phyloP scores from a whole-genome alignment of 2,797 vertebrate genomes.

The Poliocrania exsul region DNA sequence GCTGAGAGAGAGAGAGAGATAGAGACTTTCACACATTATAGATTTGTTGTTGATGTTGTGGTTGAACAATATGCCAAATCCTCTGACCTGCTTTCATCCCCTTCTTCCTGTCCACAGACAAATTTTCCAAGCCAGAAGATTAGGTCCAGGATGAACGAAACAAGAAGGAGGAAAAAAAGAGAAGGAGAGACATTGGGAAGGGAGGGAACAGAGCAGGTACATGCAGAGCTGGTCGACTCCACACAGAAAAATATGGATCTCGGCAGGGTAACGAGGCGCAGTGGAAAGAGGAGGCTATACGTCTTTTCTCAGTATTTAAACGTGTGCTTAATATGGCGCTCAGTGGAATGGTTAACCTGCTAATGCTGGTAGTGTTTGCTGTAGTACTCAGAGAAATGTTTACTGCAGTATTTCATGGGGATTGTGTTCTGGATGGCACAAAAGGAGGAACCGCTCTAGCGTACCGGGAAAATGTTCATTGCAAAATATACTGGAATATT shows the following conservation, averaged over 20 bases:
- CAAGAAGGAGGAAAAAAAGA: neutral
- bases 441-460: slow-evolving; percentile 76
- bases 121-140: neutral
- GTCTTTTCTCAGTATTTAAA: slow-evolving; percentile 78
- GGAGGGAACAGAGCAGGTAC: neutral
- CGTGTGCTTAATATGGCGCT: slow-evolving; percentile 78
- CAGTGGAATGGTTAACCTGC: slow-evolving; percentile 80
- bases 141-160: neutral
- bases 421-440: slow-evolving; percentile 76
- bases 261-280: slow-evolving; percentile 73
- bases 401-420: slow-evolving; percentile 78
- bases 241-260: slow-evolving; percentile 69
- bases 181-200: neutral
- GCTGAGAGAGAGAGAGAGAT: neutral
- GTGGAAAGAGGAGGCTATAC: slow-evolving; percentile 63
- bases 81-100: neutral
- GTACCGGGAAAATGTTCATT: slow-evolving; percentile 72
- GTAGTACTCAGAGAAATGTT: slow-evolving; percentile 78
- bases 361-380: slow-evolving; percentile 77
- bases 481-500: slow-evolving; percentile 76
- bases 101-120: neutral
- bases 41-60: neutral
- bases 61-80: neutral
- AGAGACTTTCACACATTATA: neutral
- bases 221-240: neutral